Evolutionary conservation across 35 echinoderm and acorn worm genomes (phyloP).

Genomic region (Heliocidaris tuberculata): DNA sequence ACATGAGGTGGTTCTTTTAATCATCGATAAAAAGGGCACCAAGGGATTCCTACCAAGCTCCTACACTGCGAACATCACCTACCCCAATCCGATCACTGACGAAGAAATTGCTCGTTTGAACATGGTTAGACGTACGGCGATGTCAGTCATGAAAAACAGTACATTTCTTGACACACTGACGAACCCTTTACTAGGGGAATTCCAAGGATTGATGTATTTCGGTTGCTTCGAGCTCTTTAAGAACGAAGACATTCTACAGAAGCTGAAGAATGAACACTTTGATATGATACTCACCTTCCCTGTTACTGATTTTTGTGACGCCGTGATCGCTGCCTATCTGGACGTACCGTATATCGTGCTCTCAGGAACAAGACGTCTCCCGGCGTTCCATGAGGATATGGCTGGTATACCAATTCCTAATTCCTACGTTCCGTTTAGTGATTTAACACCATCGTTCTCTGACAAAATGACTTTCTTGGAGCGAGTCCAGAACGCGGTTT

Average conservation of each 20-base stretch:
- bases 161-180: not conserved
- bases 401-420: not conserved
- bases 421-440: conserved; percentile 20
- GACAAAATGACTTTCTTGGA: conserved; percentile 7
- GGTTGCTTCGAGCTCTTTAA: conserved; percentile 46
- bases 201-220: not conserved
- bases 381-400: conserved; percentile 6
- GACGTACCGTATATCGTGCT: conserved; percentile 15
- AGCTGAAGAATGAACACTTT: conserved; percentile 19
- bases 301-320: not conserved
- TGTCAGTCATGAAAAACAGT: not conserved
- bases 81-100: not conserved
- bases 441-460: not conserved
- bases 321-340: not conserved
- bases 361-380: not conserved
- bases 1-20: conserved; percentile 4
- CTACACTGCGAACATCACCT: conserved; percentile 34
- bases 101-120: not conserved
- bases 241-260: not conserved
- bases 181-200: not conserved
- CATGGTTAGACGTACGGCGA: not conserved
- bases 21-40: not conserved
- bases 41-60: not conserved
- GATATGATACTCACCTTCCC: conserved; percentile 28
- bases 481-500: not conserved